Base-by-base conservation (phyloP, 2,888 invertebrate genomes). In the Patella pellucida region DNA sequence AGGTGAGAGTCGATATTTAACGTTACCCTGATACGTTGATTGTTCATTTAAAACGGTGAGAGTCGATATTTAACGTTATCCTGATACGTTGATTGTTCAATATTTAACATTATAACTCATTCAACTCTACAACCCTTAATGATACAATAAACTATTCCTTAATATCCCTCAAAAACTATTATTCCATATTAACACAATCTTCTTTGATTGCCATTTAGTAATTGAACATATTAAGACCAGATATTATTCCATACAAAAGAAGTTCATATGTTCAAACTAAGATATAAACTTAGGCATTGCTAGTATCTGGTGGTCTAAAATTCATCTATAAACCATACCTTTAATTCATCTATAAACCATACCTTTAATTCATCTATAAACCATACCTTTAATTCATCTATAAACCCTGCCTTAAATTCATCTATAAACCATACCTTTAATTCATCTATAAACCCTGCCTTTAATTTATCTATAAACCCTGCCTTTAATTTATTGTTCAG, bases 21-120 rank as follows among this genome's bases (percentile, higher is more conserved):
- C 0, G 41, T 41, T 41, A 41, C 41, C 41, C 41, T 7, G 93
- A 93, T 88, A 93, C 93, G 85, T 92, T 94, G 56, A 94, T 94
- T 86, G 93, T 94, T 74, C 94, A 94, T 85, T 91, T 94, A 56
- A 94, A 94, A 89, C 85, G 91, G 91, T 91, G 91, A 92, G 92
- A 92, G 9, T 1, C n/a, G 41, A 41, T 41, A 41, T 41, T 41
- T 9, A 41, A 41, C 0, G 41, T 41, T 41, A 41, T 9, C 41
- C 41, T 7, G 93, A 93, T 88, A 93, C 93, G 85, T 92, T 94
- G 56, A 94, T 94, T 86, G 92, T 92, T 2, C 15, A 27, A 27
- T 27, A 27, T 27, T 27, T 3, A 27, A 27, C 27, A 3, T 27
- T 27, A 2, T 27, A 27, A 27, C 27, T 27, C 27, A 27, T 27